A percentile compares a stretch with the other conserved stretches of the same genome.
Conservation (phyloP, 2,113 vertebrate species). For the Macrotis lagotis region DNA sequence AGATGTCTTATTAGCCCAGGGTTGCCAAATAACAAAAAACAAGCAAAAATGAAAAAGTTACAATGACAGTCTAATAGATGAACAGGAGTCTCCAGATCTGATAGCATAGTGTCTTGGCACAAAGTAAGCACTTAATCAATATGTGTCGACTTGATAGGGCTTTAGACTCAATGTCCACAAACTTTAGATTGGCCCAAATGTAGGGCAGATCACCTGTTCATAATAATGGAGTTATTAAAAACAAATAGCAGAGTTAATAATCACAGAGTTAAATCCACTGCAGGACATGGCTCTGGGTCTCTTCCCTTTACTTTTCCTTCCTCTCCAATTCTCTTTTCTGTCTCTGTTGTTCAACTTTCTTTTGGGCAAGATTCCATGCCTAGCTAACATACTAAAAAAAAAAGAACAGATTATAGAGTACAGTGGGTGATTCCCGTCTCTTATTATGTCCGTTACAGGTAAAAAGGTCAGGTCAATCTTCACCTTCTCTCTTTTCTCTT, state of each 20-base stretch:
- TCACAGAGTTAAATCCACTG: neutral
- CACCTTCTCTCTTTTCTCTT: neutral
- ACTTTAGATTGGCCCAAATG: neutral
- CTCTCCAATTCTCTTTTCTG: neutral
- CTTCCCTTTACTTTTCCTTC: neutral
- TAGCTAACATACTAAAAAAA: neutral
- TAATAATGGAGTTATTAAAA: neutral
- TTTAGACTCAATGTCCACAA: neutral
- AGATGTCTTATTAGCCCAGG: neutral
- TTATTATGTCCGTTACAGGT: neutral
- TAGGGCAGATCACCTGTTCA: neutral
- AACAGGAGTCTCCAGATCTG: neutral
- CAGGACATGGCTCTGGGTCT: neutral
- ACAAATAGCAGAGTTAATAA: too few species aligned
- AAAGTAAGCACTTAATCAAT: neutral
- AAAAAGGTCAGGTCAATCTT: neutral
- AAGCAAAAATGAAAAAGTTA: neutral
- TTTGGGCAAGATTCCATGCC: neutral
- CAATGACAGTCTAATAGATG: neutral
- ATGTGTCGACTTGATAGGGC: neutral
- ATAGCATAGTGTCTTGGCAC: neutral
- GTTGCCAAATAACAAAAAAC: neutral
- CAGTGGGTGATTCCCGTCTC: neutral
- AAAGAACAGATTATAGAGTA: neutral
- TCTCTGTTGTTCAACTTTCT: neutral